These are phyloP conservation scores for Chrysaora quinquecirrha DNA, from an alignment of 30 jellyfish, hydroid and myxozoan species.

Conservation along the genomic window DNA sequence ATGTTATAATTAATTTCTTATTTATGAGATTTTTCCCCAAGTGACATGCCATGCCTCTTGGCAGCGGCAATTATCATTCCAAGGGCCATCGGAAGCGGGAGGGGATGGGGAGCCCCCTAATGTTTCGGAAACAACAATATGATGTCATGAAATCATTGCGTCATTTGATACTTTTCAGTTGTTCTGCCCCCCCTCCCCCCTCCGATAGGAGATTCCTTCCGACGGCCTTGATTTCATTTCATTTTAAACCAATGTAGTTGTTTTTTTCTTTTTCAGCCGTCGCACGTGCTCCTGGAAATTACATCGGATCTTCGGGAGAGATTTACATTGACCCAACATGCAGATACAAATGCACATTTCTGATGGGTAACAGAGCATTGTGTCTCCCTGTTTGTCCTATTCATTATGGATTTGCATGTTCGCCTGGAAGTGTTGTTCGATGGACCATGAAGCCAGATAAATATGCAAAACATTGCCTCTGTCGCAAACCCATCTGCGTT, in stretches of 20 bases:
- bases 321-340: conserved; percentile 68
- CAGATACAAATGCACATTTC: conserved; percentile 64
- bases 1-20: no score
- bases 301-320: conserved; percentile 53
- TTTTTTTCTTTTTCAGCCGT: conserved; percentile 26
- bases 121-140: no score
- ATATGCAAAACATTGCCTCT: conserved; percentile 50
- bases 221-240: no score
- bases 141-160: no score
- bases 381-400: conserved; percentile 76
- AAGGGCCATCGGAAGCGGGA: no score
- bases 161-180: no score
- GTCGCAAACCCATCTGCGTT: conserved; percentile 58
- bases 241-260: no score
- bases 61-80: no score
- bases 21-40: no score
- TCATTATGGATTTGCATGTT: conserved; percentile 72
- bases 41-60: no score
- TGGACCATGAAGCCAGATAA: conserved; percentile 41
- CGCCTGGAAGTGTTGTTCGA: conserved; percentile 61
- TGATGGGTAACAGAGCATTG: conserved; percentile 57
- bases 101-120: no score
- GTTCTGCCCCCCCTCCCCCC: conserved; percentile 2
- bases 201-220: neutral
- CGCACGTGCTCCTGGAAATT: conserved; percentile 68